Conservation (phyloP, 2,888 invertebrate species). For the Cheilosia urbana region DNA sequence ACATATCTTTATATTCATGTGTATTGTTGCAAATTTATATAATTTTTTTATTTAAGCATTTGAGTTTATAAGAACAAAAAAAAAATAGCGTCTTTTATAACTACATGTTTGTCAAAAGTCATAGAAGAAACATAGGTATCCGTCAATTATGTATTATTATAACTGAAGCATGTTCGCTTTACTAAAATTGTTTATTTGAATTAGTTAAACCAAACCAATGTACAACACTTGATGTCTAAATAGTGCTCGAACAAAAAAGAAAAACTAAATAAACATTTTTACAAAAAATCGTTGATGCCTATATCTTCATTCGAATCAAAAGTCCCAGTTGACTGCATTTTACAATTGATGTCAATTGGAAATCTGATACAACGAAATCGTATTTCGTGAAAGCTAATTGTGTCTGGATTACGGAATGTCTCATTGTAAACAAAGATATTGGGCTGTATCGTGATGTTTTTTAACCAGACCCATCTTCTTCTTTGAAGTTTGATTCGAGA, state of each 20-base stretch:
- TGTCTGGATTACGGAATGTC: not conserved
- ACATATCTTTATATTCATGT: slow-evolving; percentile 35
- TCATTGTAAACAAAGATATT: not conserved
- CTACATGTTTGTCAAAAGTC: not conserved
- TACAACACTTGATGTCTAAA: slow-evolving; percentile 24
- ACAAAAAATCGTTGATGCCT: slow-evolving; percentile 2
- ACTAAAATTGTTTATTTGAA: slow-evolving; percentile 11
- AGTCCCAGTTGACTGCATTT: slow-evolving; percentile 8
- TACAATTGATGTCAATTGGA: slow-evolving; percentile 8
- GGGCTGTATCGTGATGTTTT: not conserved
- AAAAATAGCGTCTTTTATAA: not conserved
- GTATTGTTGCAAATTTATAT: slow-evolving; percentile 15
- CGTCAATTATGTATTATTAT: slow-evolving; percentile 71
- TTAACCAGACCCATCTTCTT: too few relatives aligned
- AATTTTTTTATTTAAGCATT: slow-evolving; percentile 5
- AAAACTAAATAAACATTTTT: slow-evolving; percentile 35
- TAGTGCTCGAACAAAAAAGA: slow-evolving; percentile 32
- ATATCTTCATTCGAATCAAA: not conserved
- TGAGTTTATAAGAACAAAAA: not conserved
- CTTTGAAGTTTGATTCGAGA: too few relatives aligned
- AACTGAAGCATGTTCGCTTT: slow-evolving; percentile 43
- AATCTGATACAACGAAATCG: slow-evolving; percentile 8
- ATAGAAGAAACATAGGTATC: slow-evolving; percentile 20
- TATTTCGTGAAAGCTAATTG: not conserved
- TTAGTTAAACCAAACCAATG: slow-evolving; percentile 24